These are phyloP conservation scores for Ernsta delagoae DNA, from an alignment of 2,888 invertebrate genomes.

Conservation along the genomic window DNA sequence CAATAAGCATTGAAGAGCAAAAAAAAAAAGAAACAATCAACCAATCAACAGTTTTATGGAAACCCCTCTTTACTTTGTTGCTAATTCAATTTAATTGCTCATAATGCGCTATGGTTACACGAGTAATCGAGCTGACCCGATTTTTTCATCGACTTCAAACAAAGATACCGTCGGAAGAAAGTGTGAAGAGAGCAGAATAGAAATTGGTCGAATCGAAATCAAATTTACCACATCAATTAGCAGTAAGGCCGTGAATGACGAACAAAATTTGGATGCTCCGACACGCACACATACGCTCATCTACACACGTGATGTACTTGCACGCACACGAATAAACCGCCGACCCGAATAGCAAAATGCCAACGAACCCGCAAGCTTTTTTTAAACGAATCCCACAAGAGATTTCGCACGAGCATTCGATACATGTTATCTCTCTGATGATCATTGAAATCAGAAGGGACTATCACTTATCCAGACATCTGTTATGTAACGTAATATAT, in stretches of 20 bases:
- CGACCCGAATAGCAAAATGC: constrained; percentile 60
- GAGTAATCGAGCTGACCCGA: too few species aligned
- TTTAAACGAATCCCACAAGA: constrained; percentile 41
- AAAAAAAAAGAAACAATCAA: too few species aligned
- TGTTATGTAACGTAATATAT: too few species aligned
- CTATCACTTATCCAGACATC: not conserved
- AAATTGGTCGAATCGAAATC: not conserved
- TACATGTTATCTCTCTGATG: not conserved
- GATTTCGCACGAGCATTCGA: constrained; percentile 29
- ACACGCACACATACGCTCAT: not conserved
- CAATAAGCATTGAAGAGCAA: too few species aligned
- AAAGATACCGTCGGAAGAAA: too few species aligned
- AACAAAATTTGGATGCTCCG: not conserved
- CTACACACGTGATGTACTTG: not conserved
- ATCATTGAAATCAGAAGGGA: not conserved
- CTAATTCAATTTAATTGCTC: too few species aligned
- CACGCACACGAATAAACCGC: constrained; percentile 45
- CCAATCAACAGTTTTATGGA: too few species aligned
- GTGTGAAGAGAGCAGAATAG: not conserved
- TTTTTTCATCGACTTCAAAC: too few species aligned
- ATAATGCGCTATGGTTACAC: too few species aligned
- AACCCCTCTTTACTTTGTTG: too few species aligned
- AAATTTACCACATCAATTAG: not conserved
- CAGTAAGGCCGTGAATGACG: not conserved
- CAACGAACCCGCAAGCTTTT: constrained; percentile 59